Evolutionary conservation across 2,888 invertebrate genomes (phyloP), one percentile per base, ranked within the genome.

Genomic region (Drosophila monieri): DNA sequence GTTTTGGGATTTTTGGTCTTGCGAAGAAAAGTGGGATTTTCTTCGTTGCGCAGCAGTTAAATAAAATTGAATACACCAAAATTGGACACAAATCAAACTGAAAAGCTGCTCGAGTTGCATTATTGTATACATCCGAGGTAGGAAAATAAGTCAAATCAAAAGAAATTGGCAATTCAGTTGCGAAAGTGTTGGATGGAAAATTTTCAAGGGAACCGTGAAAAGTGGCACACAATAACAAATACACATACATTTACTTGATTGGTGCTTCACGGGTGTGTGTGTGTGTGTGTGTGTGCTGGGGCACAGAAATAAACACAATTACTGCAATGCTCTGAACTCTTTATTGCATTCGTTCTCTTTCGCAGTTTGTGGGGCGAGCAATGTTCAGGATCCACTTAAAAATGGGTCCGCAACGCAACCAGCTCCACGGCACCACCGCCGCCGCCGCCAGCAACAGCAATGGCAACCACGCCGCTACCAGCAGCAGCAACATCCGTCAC

Each of bases 341-440:
- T 15, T 27, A 51, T 57, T 23, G 41, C 35, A 43, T 30, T 39
- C 41, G 30, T 49, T 66, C 23, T 66, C 48, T 37, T 43, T 44
- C n/a, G 43, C 54, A 61, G 51, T 15, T 59, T 27, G 48, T 60
- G 54, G 68, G 77, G 76, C 80, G 80, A 80, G 89, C 84, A 81
- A 91, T 92, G 91, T 89, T 91, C 74, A 90, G 90, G 85, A 91
- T 92, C 85, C 90, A 91, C 56, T 78, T 91, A 57, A 92, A 92
- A 86, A 91, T 92, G 90, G 91, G 95, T 80, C 94, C 94, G 85
- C 93, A 94, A 84, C 88, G 94, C 56, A 88, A 74, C 66, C 64
- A 83, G 51, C 76, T 61, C 60, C 65, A 62, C 49, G 43, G 44
- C 47, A 57, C 46, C 49, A 21, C 37, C 30, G 46, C 46, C 18